Evolutionary conservation across 30 jellyfish, hydroid and myxozoan species (phyloP).

Genomic region (Morbakka virulenta): DNA sequence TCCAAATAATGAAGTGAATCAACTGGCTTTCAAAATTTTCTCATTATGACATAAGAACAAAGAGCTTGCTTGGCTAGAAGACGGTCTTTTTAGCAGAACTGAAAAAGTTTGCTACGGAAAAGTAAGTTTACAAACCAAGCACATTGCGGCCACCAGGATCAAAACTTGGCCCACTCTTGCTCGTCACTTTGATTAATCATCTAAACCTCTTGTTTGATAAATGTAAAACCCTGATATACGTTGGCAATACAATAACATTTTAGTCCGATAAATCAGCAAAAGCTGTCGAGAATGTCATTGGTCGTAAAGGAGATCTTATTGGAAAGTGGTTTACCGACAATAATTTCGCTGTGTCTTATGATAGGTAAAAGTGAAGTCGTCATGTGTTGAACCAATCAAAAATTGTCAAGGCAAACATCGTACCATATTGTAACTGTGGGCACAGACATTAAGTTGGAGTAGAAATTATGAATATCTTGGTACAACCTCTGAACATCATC

Average conservation of each 20-base stretch:
- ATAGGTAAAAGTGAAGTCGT: not conserved
- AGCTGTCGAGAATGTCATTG: constrained; percentile 48
- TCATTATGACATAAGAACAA: constrained; percentile 27
- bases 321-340: constrained; percentile 54
- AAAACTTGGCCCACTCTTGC: constrained; percentile 62
- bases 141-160: constrained; percentile 54
- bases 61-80: constrained; percentile 39
- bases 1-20: constrained; percentile 27
- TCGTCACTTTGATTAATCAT: constrained; percentile 24
- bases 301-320: constrained; percentile 14
- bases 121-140: constrained; percentile 47
- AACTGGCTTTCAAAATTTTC: constrained; percentile 1
- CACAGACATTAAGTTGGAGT: not conserved
- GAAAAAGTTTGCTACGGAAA: constrained; percentile 39
- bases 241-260: constrained; percentile 57
- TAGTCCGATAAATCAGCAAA: constrained; percentile 3
- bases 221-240: not conserved
- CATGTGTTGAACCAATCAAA: constrained; percentile 30
- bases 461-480: constrained; percentile 17
- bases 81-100: constrained; percentile 19
- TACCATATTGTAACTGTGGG: constrained; percentile 22
- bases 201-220: constrained; percentile 2
- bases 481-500: constrained; percentile 16
- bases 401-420: constrained; percentile 12
- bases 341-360: constrained; percentile 12